phyloP scores from a whole-genome alignment of 1,140 invertebrate species.

The Coenobita brevimanus region DNA sequence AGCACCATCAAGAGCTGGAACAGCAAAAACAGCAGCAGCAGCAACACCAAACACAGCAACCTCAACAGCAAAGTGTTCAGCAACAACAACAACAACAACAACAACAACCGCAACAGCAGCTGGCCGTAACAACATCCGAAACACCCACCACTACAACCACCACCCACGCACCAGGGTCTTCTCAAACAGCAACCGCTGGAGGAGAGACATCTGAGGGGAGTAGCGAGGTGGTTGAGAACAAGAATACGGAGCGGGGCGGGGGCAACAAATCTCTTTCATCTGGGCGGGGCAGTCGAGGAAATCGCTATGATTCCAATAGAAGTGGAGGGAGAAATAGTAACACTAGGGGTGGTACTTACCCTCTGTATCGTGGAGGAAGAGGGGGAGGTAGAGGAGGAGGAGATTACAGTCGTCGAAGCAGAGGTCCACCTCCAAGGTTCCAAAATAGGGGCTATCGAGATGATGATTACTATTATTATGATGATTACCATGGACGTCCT shows the following conservation, averaged over 20 bases:
- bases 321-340: slow-evolving; percentile 55
- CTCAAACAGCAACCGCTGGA: slow-evolving; percentile 67
- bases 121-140: slow-evolving; percentile 46
- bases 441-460: slow-evolving; percentile 49
- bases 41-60: slow-evolving; percentile 17
- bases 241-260: slow-evolving; percentile 55
- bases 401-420: slow-evolving; percentile 37
- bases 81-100: slow-evolving; percentile 47
- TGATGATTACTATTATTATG: slow-evolving; percentile 60
- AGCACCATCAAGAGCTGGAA: slow-evolving; percentile 18
- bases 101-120: slow-evolving; percentile 2
- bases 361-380: slow-evolving; percentile 34
- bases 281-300: slow-evolving; percentile 44
- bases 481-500: slow-evolving; percentile 52
- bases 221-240: slow-evolving; percentile 38
- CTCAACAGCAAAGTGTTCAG: slow-evolving; percentile 28
- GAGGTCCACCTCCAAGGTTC: slow-evolving; percentile 65
- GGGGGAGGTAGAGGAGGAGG: slow-evolving; percentile 26
- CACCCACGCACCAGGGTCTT: slow-evolving; percentile 67
- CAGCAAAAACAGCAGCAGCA: slow-evolving; percentile 57
- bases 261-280: slow-evolving; percentile 45
- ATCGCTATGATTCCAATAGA: slow-evolving; percentile 42
- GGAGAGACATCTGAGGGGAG: slow-evolving; percentile 49
- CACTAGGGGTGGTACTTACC: slow-evolving; percentile 37
- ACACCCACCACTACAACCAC: slow-evolving; percentile 51